Evolutionary conservation across 2,113 vertebrate genomes (phyloP).

Genomic region (Indri indri): DNA sequence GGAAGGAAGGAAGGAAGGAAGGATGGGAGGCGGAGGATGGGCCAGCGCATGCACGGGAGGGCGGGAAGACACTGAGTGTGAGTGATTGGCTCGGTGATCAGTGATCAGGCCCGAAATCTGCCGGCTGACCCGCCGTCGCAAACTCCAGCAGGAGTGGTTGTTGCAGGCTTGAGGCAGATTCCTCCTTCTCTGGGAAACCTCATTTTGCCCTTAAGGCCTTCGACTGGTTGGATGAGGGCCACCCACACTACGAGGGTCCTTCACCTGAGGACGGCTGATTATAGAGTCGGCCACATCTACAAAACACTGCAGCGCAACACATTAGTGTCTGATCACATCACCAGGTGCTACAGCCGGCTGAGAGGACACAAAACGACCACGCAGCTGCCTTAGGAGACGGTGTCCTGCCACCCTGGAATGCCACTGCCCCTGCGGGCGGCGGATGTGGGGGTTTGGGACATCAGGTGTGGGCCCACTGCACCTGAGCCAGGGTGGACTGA

Average conservation of each 20-base stretch:
- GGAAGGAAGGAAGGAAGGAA: not conserved
- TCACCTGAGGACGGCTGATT: fast-evolving
- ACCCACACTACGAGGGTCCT: fast-evolving
- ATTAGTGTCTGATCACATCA: not conserved
- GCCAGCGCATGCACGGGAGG: too few relatives aligned
- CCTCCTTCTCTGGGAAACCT: not conserved
- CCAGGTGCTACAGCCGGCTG: fast-evolving
- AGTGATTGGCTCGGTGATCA: not conserved
- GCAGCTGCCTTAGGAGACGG: fast-evolving
- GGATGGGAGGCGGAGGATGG: not conserved
- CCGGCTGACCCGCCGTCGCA: too few relatives aligned
- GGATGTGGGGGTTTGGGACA: too few relatives aligned
- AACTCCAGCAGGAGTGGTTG: not conserved
- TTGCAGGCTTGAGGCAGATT: not conserved
- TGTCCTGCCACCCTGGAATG: fast-evolving
- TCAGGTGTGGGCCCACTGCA: too few relatives aligned
- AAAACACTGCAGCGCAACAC: too few relatives aligned
- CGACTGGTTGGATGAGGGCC: not conserved
- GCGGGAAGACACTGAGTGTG: fast-evolving
- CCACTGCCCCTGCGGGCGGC: fast-evolving
- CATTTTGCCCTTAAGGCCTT: not conserved
- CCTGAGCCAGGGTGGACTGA: not conserved
- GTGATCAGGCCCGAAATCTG: too few relatives aligned
- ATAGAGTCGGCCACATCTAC: not conserved
- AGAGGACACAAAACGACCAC: fast-evolving